Evolutionary conservation across 2,888 invertebrate species (phyloP).

Genomic region (Dryocosmus kuriphilus): DNA sequence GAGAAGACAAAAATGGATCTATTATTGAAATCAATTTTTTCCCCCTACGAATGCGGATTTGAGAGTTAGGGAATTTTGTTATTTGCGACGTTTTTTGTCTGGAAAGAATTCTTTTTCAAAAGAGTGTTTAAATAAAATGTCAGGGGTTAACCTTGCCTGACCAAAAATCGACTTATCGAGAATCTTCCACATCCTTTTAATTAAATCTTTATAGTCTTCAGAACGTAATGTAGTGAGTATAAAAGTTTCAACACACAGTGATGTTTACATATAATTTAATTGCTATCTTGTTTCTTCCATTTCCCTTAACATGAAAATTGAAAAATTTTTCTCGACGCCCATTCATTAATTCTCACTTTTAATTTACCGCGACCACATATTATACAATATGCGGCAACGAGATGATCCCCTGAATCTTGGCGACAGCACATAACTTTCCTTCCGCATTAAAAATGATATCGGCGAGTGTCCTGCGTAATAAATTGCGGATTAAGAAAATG

Average conservation of each 20-base stretch:
- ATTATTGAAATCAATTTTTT: not conserved
- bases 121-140: not conserved
- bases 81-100: constrained; percentile 2
- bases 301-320: not conserved
- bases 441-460: constrained; percentile 9
- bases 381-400: not conserved
- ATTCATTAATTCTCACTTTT: not conserved
- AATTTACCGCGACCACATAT: not conserved
- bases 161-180: not conserved
- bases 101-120: not conserved
- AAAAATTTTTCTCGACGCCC: not conserved
- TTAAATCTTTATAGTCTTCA: not conserved
- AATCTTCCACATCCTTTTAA: not conserved
- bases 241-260: not conserved
- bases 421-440: constrained; percentile 28
- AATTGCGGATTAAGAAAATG: constrained; percentile 25
- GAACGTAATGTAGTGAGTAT: not conserved
- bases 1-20: not conserved
- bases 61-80: not conserved
- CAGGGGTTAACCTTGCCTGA: not conserved
- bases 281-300: not conserved
- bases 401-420: not conserved
- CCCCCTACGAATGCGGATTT: not conserved
- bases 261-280: not conserved
- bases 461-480: constrained; percentile 21